A percentile compares a stretch with the other conserved stretches of the same genome.
Conservation (phyloP, 2,113 vertebrate genomes). For the Cranoglanis bouderius region DNA sequence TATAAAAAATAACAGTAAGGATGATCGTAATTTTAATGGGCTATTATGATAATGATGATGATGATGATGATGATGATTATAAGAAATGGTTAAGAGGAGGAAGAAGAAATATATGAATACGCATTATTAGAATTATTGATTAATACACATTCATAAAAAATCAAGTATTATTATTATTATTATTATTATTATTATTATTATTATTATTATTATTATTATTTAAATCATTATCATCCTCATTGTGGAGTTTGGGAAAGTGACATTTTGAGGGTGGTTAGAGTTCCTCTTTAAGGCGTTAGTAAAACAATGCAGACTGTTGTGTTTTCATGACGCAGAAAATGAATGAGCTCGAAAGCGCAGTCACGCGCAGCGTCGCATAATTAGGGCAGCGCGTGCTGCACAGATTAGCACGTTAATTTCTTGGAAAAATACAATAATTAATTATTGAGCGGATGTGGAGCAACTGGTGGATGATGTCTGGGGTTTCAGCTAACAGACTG, state of each 20-base stretch:
- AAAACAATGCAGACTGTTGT: constrained; percentile 74
- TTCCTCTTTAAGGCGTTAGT: constrained; percentile 66
- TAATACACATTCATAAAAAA: background rate
- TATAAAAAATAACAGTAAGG: background rate
- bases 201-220: background rate
- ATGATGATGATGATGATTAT: background rate
- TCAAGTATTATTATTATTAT: constrained; percentile 42
- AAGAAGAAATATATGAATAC: background rate
- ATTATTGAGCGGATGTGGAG: constrained; percentile 85
- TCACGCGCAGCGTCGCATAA: constrained; percentile 87
- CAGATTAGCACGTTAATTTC: constrained; percentile 99
- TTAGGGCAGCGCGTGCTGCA: constrained; percentile 93
- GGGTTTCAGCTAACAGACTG: constrained; percentile 84
- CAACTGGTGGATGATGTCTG: constrained; percentile 80
- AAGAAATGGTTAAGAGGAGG: no score
- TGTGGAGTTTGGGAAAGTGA: background rate
- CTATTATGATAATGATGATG: background rate
- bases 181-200: background rate
- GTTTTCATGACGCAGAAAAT: constrained; percentile 89
- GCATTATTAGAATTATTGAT: background rate
- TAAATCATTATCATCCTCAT: background rate
- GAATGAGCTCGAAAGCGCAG: constrained; percentile 78
- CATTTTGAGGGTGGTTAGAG: constrained; percentile 1
- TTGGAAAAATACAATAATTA: constrained; percentile 75
- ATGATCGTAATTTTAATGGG: background rate